A percentile compares a stretch with the other conserved stretches of the same genome.
Conservation (phyloP, 2,113 vertebrate species). For the Oreochromis spilurus region DNA sequence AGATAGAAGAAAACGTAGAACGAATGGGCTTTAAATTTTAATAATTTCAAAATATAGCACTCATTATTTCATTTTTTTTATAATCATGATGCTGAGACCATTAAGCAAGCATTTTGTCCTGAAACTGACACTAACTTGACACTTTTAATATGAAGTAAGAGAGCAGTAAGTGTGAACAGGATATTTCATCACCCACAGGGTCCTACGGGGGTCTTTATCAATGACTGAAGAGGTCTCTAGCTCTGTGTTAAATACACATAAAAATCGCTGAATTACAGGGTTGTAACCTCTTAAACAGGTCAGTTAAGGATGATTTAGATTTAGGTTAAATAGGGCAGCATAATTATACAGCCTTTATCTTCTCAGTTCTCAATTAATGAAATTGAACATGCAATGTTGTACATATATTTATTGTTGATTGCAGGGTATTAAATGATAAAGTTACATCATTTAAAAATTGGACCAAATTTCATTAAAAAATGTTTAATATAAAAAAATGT, state of each 20-base stretch:
- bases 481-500: background rate
- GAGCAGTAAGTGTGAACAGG: background rate
- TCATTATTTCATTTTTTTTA: background rate
- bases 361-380: background rate
- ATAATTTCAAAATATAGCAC: background rate
- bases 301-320: background rate
- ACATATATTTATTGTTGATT: background rate
- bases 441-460: background rate
- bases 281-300: background rate
- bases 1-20: too few species aligned
- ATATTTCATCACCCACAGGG: background rate
- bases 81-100: background rate
- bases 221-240: background rate
- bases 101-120: background rate
- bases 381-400: background rate
- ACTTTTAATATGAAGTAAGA: background rate
- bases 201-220: background rate
- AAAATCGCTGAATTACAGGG: background rate
- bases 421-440: background rate
- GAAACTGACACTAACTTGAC: background rate
- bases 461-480: background rate
- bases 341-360: background rate
- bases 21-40: too few species aligned
- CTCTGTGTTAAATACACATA: background rate
- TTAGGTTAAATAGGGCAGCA: background rate